Evolutionary conservation across 2,888 invertebrate genomes (phyloP), one percentile per base, ranked within the genome.

Genomic region (Terebella lapidaria): DNA sequence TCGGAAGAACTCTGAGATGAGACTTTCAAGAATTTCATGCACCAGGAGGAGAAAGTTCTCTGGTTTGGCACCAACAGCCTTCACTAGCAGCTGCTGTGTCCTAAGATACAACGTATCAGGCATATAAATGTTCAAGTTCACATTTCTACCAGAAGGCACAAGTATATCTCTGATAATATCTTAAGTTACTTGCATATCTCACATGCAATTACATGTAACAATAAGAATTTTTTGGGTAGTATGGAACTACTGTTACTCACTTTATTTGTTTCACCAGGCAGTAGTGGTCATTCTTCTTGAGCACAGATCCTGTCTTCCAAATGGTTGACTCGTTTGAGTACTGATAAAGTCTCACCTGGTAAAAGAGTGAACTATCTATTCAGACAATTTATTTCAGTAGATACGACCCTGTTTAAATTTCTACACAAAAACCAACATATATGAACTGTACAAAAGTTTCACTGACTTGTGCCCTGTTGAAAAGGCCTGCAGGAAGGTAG

Each of bases 271-370:
- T 65, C 35, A 80, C 63, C 2, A 79, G 61, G 20, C 78, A 78
- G 18, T 70, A 64, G 62, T 80, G 78, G 47, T 71, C 63, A 59
- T 79, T 79, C 60, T 80, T 80, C 64, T 71, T 72, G 54, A 80
- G 68, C 53, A 76, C 63, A n/a, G 76, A 76, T 3, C 80, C 80
- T 54, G 73, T 74, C 67, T 79, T 80, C 80, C 80, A 80, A 55
- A 80, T 71, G 46, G 71, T 60, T 18, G 74, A 69, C 20, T 70
- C 71, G 58, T 78, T 76, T n/a, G 74, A 72, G 65, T 74, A 78
- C 62, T 76, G 72, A 62, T 75, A 73, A 55, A 79, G 69, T 30
- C 80, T 66, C 57, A 79, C 79, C 76, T 80, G 51, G 18, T 15
- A 45, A 46, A 35, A 35, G n/a, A 15, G 42, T n/a, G n/a, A 35